Evolutionary conservation across 2,888 invertebrate species (phyloP).

Genomic region (Cephus pulcher): DNA sequence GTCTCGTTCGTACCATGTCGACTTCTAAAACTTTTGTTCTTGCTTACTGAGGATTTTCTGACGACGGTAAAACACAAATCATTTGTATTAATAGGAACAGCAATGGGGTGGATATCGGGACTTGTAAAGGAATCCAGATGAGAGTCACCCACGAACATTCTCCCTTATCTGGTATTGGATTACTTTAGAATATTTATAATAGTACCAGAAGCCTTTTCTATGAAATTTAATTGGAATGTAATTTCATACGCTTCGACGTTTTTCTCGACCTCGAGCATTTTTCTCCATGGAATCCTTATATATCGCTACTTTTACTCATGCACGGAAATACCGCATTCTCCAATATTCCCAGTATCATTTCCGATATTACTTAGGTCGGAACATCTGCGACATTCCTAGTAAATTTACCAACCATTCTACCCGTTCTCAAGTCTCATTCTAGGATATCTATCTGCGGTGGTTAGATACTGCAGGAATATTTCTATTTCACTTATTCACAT

Average conservation of each 20-base stretch:
- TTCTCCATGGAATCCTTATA: neutral
- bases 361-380: neutral
- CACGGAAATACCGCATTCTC: neutral
- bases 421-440: neutral
- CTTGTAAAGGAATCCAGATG: neutral
- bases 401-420: neutral
- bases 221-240: conserved; percentile 40
- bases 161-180: neutral
- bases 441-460: neutral
- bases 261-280: neutral
- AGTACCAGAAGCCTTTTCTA: conserved; percentile 20
- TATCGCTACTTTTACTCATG: neutral
- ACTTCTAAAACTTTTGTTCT: too few relatives aligned
- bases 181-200: conserved; percentile 35
- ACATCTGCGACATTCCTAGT: neutral
- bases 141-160: neutral
- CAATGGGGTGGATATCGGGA: too few relatives aligned
- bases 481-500: neutral
- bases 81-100: too few relatives aligned
- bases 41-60: too few relatives aligned
- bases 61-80: too few relatives aligned
- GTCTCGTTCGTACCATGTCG: neutral
- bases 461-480: neutral
- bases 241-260: neutral
- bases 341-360: neutral